These are phyloP conservation scores for Globia sparganii DNA, from an alignment of 2,888 invertebrate species.

Conservation along the genomic window DNA sequence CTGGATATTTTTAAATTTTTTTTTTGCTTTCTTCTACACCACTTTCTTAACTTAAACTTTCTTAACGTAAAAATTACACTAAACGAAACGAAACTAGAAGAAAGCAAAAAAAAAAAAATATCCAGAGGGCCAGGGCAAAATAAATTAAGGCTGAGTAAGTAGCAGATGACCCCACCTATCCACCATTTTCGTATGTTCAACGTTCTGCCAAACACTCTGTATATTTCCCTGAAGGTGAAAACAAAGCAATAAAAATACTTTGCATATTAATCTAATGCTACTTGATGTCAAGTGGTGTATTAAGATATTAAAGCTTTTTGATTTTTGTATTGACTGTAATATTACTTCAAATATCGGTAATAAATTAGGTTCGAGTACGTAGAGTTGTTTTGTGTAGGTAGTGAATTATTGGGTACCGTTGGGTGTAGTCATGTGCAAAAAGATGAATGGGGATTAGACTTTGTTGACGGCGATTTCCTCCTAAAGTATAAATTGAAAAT, in stretches of 20 bases:
- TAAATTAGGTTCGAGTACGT: conserved; percentile 35
- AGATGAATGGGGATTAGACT: not conserved
- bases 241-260: conserved; percentile 47
- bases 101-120: too few species aligned
- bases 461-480: not conserved
- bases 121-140: too few species aligned
- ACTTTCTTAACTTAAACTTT: too few species aligned
- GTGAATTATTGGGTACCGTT: conserved; percentile 18
- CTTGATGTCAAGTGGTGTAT: conserved; percentile 40
- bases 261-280: conserved; percentile 35
- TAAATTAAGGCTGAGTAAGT: too few species aligned
- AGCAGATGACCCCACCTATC: too few species aligned
- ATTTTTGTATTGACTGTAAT: conserved; percentile 3
- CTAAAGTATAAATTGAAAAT: not conserved
- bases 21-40: too few species aligned
- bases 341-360: conserved; percentile 6
- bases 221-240: conserved; percentile 34
- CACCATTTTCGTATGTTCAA: too few species aligned
- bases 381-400: conserved; percentile 18
- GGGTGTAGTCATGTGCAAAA: not conserved
- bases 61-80: too few species aligned
- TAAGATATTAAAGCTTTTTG: conserved; percentile 7
- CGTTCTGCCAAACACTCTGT: too few species aligned
- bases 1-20: too few species aligned
- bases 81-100: too few species aligned